phyloP scores from a whole-genome alignment of 1,140 invertebrate species.

The Colletes latitarsis region DNA sequence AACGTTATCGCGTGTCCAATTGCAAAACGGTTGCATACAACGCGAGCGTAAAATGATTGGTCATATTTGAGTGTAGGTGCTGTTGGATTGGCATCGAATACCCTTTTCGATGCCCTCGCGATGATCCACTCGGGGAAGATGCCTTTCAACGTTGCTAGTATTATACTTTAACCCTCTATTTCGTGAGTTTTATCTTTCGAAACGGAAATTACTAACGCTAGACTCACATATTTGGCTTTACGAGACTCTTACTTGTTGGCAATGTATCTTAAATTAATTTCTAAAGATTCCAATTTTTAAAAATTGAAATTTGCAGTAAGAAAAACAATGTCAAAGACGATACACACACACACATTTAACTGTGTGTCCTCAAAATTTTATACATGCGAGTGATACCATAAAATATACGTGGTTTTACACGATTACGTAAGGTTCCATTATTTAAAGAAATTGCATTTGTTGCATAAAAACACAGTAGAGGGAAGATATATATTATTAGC shows the following conservation, averaged over 20 bases:
- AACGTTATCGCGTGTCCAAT: background rate
- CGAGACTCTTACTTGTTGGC: too few species aligned
- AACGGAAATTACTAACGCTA: background rate
- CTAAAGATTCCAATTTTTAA: too few species aligned
- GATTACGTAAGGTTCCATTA: background rate
- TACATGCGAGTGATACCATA: background rate
- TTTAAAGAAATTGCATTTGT: slow-evolving; percentile 8
- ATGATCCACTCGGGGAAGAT: background rate
- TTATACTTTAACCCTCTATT: background rate
- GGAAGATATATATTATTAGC: background rate
- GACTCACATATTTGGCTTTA: too few species aligned
- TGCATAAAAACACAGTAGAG: background rate
- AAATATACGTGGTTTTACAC: background rate
- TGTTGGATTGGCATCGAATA: too few species aligned
- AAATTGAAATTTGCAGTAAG: too few species aligned
- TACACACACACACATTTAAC: too few species aligned
- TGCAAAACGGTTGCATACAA: slow-evolving; percentile 8
- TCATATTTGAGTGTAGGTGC: background rate
- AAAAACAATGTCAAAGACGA: too few species aligned
- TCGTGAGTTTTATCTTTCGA: too few species aligned
- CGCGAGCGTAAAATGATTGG: slow-evolving; percentile 24
- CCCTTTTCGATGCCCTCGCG: background rate
- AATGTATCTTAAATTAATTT: too few species aligned
- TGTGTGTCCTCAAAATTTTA: background rate
- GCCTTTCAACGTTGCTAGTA: background rate